Base-by-base conservation (phyloP, 2,888 invertebrate species). In the Nomada hirtipes region DNA sequence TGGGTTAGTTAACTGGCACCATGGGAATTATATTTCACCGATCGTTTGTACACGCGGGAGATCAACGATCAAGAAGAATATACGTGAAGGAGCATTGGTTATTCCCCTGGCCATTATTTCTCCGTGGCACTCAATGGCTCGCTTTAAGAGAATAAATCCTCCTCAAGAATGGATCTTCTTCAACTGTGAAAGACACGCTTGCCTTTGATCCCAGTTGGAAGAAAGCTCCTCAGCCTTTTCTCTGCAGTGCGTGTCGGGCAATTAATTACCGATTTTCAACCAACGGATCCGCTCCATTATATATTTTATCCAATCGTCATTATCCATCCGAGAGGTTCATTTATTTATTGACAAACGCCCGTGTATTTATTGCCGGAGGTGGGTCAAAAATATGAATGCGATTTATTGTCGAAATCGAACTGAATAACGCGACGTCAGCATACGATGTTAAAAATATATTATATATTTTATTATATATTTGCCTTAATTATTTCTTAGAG, bases 31-130 rank as follows among this genome's bases (percentile, higher is more conserved):
- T 69, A 69, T 69, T 75, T 83, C 71, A 69, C 68, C 75, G 71
- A 78, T 82, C 61, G 75, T 74, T 71, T 50, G 64, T 82, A 74
- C 65, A 69, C 77, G 44, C 59, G 82, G 81, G 65, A 71, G 82
- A 83, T 82, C 74, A 71, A 82, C 77, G 82, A 83, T 69, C 78
- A 74, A 82, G 75, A 72, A 77, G 78, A 74, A 74, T 69, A 65
- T 78, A 82, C 75, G 59, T 44, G 65, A 77, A 72, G 83, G 71
- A 83, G 68, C 74, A 78, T 55, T 60, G 78, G 74, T 82, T 78
- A 73, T 75, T 68, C 52, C 68, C 11, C 7, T 52, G 71, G 44
- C 76, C 69, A 82, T 82, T 83, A 82, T 82, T 75, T 69, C 69
- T 71, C 59, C 29, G 23, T 29, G 47, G 10, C 60, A 50, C 64